These are phyloP conservation scores for Drosophila ananassae DNA, from an alignment of 1,140 invertebrate genomes.

Conservation along the genomic window DNA sequence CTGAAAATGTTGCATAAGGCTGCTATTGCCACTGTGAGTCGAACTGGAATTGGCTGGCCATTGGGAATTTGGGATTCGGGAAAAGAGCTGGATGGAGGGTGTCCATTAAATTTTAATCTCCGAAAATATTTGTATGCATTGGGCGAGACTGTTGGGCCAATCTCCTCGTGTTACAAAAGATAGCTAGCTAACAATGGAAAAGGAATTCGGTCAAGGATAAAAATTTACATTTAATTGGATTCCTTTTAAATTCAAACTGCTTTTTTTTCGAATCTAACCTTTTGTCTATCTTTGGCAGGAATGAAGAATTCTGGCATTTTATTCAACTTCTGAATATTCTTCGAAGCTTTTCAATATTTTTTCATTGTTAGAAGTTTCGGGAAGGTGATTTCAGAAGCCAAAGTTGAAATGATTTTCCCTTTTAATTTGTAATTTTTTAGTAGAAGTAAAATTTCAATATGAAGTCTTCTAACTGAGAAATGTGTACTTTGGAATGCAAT, in stretches of 20 bases:
- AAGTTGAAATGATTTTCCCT: not conserved
- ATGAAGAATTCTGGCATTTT: constrained; percentile 7
- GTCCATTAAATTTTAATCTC: constrained; percentile 67
- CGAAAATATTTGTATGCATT: constrained; percentile 47
- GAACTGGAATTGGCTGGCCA: constrained; percentile 33
- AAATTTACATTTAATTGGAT: constrained; percentile 47
- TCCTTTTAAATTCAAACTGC: constrained; percentile 9
- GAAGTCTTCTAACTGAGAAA: not conserved
- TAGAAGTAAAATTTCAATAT: not conserved
- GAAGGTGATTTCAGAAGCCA: not conserved
- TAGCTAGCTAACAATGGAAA: constrained; percentile 17
- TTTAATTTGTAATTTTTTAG: not conserved
- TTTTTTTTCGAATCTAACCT: constrained; percentile 17
- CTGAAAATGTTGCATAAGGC: constrained; percentile 57
- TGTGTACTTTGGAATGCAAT: too few species aligned
- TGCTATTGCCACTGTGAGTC: constrained; percentile 27
- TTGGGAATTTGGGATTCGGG: constrained; percentile 8
- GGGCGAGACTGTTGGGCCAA: constrained; percentile 18
- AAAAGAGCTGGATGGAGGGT: constrained; percentile 7
- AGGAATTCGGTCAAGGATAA: constrained; percentile 26
- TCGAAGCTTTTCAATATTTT: not conserved
- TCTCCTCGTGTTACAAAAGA: constrained; percentile 18
- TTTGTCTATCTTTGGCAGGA: not conserved
- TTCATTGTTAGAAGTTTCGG: not conserved
- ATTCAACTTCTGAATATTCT: not conserved